Evolutionary conservation across 2,888 invertebrate species (phyloP).

Genomic region (Hydroisotoma schaefferi): DNA sequence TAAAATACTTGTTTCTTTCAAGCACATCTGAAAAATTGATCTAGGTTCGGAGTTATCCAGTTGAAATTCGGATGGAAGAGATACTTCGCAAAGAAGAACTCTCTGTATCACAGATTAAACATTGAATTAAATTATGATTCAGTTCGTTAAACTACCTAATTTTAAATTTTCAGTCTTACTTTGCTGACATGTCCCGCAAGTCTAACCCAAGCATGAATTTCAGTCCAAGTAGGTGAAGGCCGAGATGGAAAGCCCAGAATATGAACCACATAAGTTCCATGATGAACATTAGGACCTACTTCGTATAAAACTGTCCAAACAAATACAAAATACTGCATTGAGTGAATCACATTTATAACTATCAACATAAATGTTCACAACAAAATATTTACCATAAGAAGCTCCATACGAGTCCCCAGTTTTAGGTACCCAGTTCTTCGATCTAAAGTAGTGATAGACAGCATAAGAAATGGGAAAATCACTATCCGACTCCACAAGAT

Average conservation of each 20-base stretch:
- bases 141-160: no score
- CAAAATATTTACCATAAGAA: conserved; percentile 36
- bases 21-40: conserved; percentile 39
- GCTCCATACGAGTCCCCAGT: conserved; percentile 38
- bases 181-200: conserved; percentile 37
- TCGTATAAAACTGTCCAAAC: conserved; percentile 41
- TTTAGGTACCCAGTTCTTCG: conserved; percentile 47
- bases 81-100: conserved; percentile 42
- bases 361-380: conserved; percentile 7
- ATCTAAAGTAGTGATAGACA: conserved; percentile 45
- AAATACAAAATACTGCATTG: neutral
- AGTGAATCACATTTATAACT: neutral
- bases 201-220: conserved; percentile 41
- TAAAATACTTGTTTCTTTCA: conserved; percentile 35
- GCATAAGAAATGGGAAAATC: conserved; percentile 44
- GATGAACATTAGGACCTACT: conserved; percentile 41
- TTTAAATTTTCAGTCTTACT: conserved; percentile 24
- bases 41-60: conserved; percentile 35
- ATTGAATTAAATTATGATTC: neutral
- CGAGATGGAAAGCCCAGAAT: conserved; percentile 36
- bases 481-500: conserved; percentile 30
- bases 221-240: conserved; percentile 38
- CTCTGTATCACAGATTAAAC: conserved; percentile 14
- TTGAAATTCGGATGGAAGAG: conserved; percentile 33
- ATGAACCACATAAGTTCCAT: conserved; percentile 41